Percentiles rank a stretch among this genome's conserved stretches.
Conservation (phyloP, 37 sponge, comb jelly and placozoan genomes). For the Corticium candelabrum region DNA sequence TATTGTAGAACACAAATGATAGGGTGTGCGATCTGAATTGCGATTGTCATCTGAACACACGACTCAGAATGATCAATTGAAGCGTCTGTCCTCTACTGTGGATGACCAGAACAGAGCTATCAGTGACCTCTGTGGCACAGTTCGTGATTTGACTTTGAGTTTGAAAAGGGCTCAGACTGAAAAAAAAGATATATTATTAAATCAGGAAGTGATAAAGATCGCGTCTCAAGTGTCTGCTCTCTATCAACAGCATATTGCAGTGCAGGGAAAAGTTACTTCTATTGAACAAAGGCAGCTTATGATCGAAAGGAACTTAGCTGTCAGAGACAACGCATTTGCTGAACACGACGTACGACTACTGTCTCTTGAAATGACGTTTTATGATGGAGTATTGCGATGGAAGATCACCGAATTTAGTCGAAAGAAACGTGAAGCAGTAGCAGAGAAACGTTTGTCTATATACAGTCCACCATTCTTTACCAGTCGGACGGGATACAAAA, state of each 20-base stretch:
- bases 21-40: no score
- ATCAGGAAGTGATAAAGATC: no score
- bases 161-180: no score
- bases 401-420: conserved; percentile 62
- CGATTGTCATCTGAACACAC: no score
- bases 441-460: conserved; percentile 56
- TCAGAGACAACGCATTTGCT: conserved; percentile 37
- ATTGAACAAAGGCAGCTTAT: conserved; percentile 19
- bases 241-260: not conserved
- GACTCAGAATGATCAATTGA: no score
- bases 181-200: no score
- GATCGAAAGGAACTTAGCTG: conserved; percentile 21
- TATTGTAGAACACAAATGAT: no score
- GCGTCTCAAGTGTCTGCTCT: not conserved
- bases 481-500: conserved; percentile 62
- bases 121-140: no score
- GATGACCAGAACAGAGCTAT: no score
- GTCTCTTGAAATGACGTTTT: conserved; percentile 60
- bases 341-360: conserved; percentile 50
- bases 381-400: conserved; percentile 61
- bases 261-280: not conserved
- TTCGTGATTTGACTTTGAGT: not conserved
- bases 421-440: conserved; percentile 49
- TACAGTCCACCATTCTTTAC: conserved; percentile 83
- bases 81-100: no score